Evolutionary conservation across 2,797 vertebrate species (phyloP), one percentile per base, ranked within the genome.

Genomic region (Luscinia luscinia): DNA sequence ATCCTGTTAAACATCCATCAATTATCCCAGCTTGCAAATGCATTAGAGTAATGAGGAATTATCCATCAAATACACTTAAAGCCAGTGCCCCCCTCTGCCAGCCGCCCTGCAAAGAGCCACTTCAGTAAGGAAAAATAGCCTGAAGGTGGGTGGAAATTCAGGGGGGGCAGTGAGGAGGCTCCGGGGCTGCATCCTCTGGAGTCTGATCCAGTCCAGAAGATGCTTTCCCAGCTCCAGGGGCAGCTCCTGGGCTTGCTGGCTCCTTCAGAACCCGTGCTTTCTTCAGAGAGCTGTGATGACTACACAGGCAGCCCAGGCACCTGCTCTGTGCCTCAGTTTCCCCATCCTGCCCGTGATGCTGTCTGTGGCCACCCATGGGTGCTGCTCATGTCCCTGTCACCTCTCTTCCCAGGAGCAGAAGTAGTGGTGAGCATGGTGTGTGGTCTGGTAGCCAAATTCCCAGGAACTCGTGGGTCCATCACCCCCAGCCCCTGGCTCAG

Each of bases 1-100:
- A 95, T 96, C 95, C 97, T 96, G 97, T 97, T 96, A 96, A 96
- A 95, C 97, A 97, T 96, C 94, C 97, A 97, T 96, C 97, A 97
- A 97, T 97, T 97, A 97, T 96, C 96, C 95, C 95, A 91, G 96
- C 96, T 97, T 95, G 96, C 95, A 95, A 96, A 96, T 94, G 96
- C 97, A 97, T 97, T 97, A 96, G 96, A 89, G 92, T 96, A 95
- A 96, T 93, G 94, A 96, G 94, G 96, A 96, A 96, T 96, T 96
- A 97, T 86, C 97, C 96, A 97, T 96, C 96, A 96, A 88, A 94
- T 93, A 96, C 93, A 96, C 93, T 96, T 96, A 96, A 94, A 95
- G 91, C 15, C 84, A 69, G 89, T 85, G 91, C 91, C 78, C 82
- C 87, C 81, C 87, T 74, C 87, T 43, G 87, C 88, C 92, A 87